phyloP scores from a whole-genome alignment of 2,888 invertebrate species.

The Macrosoma leucophasiata region DNA sequence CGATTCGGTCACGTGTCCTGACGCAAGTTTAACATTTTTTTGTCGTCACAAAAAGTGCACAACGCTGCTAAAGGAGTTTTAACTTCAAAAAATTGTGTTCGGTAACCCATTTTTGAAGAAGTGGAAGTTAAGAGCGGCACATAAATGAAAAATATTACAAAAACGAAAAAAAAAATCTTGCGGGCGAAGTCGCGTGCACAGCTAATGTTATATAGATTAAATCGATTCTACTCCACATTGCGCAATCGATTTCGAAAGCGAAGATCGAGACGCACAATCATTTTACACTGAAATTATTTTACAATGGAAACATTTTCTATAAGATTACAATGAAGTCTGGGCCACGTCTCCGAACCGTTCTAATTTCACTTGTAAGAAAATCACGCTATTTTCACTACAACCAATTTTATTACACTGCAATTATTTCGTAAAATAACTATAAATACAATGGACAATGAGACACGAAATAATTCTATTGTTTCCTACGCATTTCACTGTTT shows the following conservation, averaged over 20 bases:
- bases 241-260: slow-evolving; percentile 34
- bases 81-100: too few relatives aligned
- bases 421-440: slow-evolving; percentile 20
- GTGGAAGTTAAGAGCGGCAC: too few relatives aligned
- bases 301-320: slow-evolving; percentile 35
- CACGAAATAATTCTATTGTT: slow-evolving; percentile 14
- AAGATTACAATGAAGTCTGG: slow-evolving; percentile 29
- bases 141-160: too few relatives aligned
- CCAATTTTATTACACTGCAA: slow-evolving; percentile 23
- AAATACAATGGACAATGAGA: slow-evolving; percentile 18
- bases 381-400: slow-evolving; percentile 21
- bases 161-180: too few relatives aligned
- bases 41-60: too few relatives aligned
- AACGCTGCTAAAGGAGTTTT: too few relatives aligned
- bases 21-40: too few relatives aligned
- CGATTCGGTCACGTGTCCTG: too few relatives aligned
- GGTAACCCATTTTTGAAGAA: too few relatives aligned
- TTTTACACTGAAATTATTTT: slow-evolving; percentile 36
- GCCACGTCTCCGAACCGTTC: slow-evolving; percentile 8
- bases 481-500: too few relatives aligned
- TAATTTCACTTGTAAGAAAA: slow-evolving; percentile 19
- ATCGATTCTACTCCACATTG: slow-evolving; percentile 28
- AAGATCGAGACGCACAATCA: slow-evolving; percentile 31
- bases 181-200: too few relatives aligned
- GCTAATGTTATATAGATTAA: too few relatives aligned